These are phyloP conservation scores for Podabrus alpinus DNA, from an alignment of 2,888 invertebrate species.

Conservation along the genomic window DNA sequence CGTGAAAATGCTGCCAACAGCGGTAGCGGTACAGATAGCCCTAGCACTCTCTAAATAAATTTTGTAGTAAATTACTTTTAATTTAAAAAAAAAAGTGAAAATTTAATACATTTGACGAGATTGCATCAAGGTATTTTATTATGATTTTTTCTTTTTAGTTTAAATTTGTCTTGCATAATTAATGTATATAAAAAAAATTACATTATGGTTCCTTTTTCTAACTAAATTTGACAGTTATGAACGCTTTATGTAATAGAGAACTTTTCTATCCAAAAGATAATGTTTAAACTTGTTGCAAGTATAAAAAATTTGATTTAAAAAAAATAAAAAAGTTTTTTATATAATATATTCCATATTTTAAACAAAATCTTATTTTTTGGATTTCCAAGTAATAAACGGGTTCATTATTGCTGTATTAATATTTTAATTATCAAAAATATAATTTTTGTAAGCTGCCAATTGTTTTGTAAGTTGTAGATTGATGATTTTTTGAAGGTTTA, in stretches of 20 bases:
- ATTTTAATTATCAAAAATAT: not conserved
- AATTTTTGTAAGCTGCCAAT: not conserved
- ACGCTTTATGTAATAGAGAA: not conserved
- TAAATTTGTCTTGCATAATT: not conserved
- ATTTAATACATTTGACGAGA: not conserved
- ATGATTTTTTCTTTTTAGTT: not conserved
- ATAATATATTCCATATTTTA: not conserved
- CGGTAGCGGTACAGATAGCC: slow-evolving; percentile 84
- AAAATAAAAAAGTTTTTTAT: not conserved
- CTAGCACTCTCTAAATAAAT: slow-evolving; percentile 46
- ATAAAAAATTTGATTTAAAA: not conserved
- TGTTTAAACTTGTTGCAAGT: not conserved
- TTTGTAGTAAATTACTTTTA: not conserved
- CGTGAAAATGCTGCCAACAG: slow-evolving; percentile 57
- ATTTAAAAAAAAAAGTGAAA: not conserved
- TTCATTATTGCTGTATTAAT: not conserved
- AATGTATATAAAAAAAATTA: not conserved
- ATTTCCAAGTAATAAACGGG: not conserved
- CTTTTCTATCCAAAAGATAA: not conserved
- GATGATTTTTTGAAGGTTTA: not conserved
- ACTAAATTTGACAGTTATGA: not conserved
- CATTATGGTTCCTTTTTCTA: not conserved
- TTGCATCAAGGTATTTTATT: not conserved
- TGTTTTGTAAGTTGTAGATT: not conserved
- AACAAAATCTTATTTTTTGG: not conserved